Conservation (phyloP, 2,113 vertebrate species). For the Aphelocoma coerulescens region DNA sequence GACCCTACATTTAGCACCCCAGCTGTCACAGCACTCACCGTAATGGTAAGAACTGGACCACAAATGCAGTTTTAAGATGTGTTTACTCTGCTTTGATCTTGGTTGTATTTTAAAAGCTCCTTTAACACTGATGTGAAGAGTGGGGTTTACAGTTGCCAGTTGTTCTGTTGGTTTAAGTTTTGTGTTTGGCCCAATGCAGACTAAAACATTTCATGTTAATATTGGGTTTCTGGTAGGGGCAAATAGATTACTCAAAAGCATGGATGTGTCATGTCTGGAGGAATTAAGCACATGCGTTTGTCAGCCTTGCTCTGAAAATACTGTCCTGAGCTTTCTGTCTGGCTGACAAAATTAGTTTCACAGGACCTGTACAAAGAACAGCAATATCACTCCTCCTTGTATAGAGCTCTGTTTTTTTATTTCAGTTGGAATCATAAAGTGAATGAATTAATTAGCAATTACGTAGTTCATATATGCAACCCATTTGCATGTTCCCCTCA, state of each 20-base stretch:
- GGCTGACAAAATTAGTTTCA: background rate
- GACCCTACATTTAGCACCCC: constrained; percentile 74
- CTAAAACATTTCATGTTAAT: background rate
- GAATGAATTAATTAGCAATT: background rate
- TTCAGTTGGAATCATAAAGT: constrained; percentile 6
- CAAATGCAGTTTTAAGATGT: background rate
- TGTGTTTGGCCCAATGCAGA: background rate
- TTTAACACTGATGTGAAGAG: background rate
- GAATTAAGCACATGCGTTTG: background rate
- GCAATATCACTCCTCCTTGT: background rate
- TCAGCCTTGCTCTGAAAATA: background rate
- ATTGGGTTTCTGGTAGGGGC: background rate
- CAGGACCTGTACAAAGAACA: background rate
- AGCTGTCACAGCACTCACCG: constrained; percentile 77
- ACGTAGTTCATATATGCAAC: background rate
- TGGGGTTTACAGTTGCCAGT: background rate
- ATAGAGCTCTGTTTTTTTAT: background rate
- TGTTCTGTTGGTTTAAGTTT: background rate
- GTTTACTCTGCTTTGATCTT: background rate
- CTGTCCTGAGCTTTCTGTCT: background rate
- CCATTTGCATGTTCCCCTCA: background rate
- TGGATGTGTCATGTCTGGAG: background rate
- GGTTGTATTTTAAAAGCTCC: background rate
- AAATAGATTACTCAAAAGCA: background rate
- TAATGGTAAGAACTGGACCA: constrained; percentile 76